Evolutionary conservation across 2,888 invertebrate species (phyloP).

Genomic region (Epirrita christyi): DNA sequence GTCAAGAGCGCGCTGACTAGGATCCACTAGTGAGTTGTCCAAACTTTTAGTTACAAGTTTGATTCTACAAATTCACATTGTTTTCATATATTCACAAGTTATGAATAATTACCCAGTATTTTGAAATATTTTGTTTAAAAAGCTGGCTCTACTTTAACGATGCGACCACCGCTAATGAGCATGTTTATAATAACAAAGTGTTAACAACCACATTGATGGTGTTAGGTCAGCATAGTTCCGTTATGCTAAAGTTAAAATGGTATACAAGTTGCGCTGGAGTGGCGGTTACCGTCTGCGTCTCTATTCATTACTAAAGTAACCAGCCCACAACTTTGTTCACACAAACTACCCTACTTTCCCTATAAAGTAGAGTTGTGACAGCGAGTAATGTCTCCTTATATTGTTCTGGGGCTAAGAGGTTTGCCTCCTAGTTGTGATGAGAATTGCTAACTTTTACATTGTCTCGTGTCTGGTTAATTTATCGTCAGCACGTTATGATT

Average conservation of each 20-base stretch:
- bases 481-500: conserved; percentile 54
- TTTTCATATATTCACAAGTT: no score
- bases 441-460: conserved; percentile 78
- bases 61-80: no score
- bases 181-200: conserved; percentile 17
- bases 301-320: conserved; percentile 81
- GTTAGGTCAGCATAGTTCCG: conserved; percentile 63
- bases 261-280: conserved; percentile 71
- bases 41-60: no score
- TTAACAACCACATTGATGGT: conserved; percentile 50
- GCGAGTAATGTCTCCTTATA: conserved; percentile 83
- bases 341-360: conserved; percentile 78
- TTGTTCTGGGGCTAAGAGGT: conserved; percentile 84
- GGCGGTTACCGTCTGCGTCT: conserved; percentile 74
- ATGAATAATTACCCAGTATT: no score
- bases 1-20: no score
- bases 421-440: conserved; percentile 75
- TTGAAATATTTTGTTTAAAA: background rate
- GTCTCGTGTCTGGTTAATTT: conserved; percentile 65
- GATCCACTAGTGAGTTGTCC: no score
- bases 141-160: background rate
- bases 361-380: conserved; percentile 83
- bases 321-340: conserved; percentile 76
- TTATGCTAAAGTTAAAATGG: conserved; percentile 67
- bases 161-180: background rate